Base-by-base conservation (phyloP, 30 jellyfish, hydroid and myxozoan species). In the Pseudorhiza aurosa region DNA sequence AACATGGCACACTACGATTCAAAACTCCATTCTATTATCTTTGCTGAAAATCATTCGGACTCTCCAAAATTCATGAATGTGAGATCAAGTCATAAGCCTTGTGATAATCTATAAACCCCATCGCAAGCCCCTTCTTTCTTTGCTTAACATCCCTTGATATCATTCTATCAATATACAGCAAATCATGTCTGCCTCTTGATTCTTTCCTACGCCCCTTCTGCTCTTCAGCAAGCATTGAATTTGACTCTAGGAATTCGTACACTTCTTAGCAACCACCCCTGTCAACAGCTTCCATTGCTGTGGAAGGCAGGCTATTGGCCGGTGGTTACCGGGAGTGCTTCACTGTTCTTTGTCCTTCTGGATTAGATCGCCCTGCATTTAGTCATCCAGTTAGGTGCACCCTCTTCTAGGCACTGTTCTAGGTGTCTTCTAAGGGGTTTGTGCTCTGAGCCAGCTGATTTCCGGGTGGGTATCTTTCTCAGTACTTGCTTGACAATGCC, bases 41-140 rank as follows among this genome's bases (percentile, higher is more conserved):
- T 57, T 28, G 44, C 71, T 57, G 71, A 57, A 59, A 33, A 59
- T 59, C 29, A 29, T 28, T 33, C 29, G 28, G 62, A 28, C 81
- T 33, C 19, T 43, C 69, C 45, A 55, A 24, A 14, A 53, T 32
- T 78, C 67, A 75, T 22, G 53, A 8, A 58, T 58, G 78, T 21
- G 88, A 39, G 47, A 56, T 36, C 76, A 49, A 19, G 55, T 75
- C 88, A 57, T 31, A 73, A 8, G 87, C 87, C 51, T 73, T 73
- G 30, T 60, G 53, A 49, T 31, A 75, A 58, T 75, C 78, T 30
- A 55, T 58, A 65, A 65, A 75, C 47, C 58, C 65, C 65, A 49
- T 75, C 0, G 63, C 67, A 22, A 53, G 76, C 35, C 42, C 30
- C 22, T 11, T 46, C 40, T 44, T 68, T 43, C 56, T 21, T 44